A percentile compares a stretch with the other conserved stretches of the same genome.
Evolutionary conservation across 2,113 vertebrate genomes (phyloP).

Genomic region (Phyllopteryx taeniolatus): DNA sequence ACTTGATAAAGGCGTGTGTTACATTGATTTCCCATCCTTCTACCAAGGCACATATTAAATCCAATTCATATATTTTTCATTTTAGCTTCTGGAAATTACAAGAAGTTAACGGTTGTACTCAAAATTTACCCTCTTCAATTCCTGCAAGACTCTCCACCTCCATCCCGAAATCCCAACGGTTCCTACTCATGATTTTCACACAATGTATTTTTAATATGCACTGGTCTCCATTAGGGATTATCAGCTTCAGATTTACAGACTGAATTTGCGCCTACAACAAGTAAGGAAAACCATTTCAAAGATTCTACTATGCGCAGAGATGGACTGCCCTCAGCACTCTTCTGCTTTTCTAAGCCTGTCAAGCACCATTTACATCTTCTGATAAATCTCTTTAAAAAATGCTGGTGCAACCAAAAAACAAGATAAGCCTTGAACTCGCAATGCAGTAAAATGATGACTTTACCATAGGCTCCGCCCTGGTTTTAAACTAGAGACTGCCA

Average conservation of each 20-base stretch:
- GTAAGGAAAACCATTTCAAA: neutral
- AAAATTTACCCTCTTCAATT: neutral
- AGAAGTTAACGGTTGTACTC: neutral
- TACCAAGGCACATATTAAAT: neutral
- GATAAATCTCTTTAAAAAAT: neutral
- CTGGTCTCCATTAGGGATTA: neutral
- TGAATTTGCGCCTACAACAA: neutral
- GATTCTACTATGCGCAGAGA: neutral
- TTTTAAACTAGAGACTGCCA: too few relatives aligned
- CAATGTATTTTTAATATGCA: neutral
- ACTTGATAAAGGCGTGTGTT: neutral
- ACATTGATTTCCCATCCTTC: neutral
- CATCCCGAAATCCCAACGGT: neutral
- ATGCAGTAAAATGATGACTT: neutral
- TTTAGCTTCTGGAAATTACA: neutral
- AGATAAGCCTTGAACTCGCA: neutral
- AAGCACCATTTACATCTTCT: neutral
- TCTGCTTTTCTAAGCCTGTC: constrained; percentile 1
- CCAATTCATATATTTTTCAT: neutral
- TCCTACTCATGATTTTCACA: neutral
- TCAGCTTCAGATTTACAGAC: neutral
- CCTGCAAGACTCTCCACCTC: neutral
- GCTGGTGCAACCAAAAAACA: neutral
- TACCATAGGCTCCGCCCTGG: too few relatives aligned
- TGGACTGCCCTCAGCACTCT: neutral